These are phyloP conservation scores for Pseudomyrmex flavicornis DNA, from an alignment of 1,140 invertebrate genomes.

Conservation along the genomic window DNA sequence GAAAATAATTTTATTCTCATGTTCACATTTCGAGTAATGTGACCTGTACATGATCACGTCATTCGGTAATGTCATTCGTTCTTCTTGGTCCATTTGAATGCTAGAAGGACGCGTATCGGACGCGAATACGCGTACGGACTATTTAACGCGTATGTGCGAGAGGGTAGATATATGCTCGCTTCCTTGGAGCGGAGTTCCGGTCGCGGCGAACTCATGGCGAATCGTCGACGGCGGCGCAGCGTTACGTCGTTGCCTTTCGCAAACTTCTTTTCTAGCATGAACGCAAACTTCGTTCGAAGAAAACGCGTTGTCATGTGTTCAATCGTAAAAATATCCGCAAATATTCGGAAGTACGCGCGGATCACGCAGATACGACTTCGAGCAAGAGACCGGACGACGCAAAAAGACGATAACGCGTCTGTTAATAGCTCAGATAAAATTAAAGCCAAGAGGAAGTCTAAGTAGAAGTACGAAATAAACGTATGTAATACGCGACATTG, in stretches of 20 bases:
- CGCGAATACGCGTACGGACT: constrained; percentile 29
- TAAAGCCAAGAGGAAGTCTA: neutral
- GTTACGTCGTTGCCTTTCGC: constrained; percentile 66
- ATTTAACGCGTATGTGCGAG: constrained; percentile 71
- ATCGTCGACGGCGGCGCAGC: constrained; percentile 67
- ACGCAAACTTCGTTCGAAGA: constrained; percentile 27
- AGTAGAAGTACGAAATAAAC: neutral
- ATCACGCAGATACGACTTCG: neutral
- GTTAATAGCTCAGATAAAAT: neutral
- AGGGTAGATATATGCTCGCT: constrained; percentile 78
- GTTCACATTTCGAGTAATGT: neutral
- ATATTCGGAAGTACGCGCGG: neutral
- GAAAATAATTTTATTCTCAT: neutral
- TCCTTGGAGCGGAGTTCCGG: constrained; percentile 83
- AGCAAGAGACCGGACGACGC: neutral
- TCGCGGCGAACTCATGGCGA: constrained; percentile 70
- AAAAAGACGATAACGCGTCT: neutral
- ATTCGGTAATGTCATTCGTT: neutral
- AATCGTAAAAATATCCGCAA: constrained; percentile 32
- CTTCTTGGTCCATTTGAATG: constrained; percentile 48
- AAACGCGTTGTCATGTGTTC: neutral
- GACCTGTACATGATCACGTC: neutral
- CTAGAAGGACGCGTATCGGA: constrained; percentile 42
- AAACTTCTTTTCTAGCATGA: constrained; percentile 58
- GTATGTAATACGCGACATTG: neutral